Percentiles rank a stretch among this genome's conserved stretches.
These are phyloP conservation scores for Oscheius sp. DNA, from an alignment of 2,888 invertebrate species.

Conservation along the genomic window DNA sequence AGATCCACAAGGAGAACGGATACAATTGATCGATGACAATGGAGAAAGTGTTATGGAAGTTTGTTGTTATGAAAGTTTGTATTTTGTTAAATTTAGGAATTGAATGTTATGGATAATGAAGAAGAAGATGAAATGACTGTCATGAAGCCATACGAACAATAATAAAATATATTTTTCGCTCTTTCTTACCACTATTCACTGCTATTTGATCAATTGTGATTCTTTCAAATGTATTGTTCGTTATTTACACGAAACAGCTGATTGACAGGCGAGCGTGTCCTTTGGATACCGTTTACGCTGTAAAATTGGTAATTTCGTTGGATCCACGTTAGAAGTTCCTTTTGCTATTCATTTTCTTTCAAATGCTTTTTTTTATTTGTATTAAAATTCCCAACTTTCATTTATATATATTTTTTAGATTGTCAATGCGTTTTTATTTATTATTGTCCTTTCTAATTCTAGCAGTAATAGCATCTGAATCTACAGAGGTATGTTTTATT, in stretches of 20 bases:
- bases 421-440: too few relatives aligned
- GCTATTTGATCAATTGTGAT: too few relatives aligned
- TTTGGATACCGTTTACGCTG: neutral
- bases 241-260: neutral
- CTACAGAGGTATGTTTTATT: neutral
- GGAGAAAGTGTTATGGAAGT: slow-evolving; percentile 22
- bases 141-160: too few relatives aligned
- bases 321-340: slow-evolving; percentile 14
- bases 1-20: slow-evolving; percentile 37
- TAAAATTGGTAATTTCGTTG: slow-evolving; percentile 1
- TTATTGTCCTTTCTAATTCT: slow-evolving; percentile 10
- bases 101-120: slow-evolving; percentile 39
- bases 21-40: slow-evolving; percentile 25
- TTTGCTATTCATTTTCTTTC: neutral
- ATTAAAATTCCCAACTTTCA: neutral
- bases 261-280: neutral
- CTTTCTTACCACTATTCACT: too few relatives aligned
- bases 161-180: too few relatives aligned
- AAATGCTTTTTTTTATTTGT: neutral
- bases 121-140: slow-evolving; percentile 22
- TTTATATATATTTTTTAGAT: slow-evolving; percentile 6
- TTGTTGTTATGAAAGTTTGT: neutral
- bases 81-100: slow-evolving; percentile 3
- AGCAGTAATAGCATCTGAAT: slow-evolving; percentile 6
- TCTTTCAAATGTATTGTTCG: too few relatives aligned